Conservation (phyloP, 2,797 vertebrate species). For the Enteromius anoplus region DNA sequence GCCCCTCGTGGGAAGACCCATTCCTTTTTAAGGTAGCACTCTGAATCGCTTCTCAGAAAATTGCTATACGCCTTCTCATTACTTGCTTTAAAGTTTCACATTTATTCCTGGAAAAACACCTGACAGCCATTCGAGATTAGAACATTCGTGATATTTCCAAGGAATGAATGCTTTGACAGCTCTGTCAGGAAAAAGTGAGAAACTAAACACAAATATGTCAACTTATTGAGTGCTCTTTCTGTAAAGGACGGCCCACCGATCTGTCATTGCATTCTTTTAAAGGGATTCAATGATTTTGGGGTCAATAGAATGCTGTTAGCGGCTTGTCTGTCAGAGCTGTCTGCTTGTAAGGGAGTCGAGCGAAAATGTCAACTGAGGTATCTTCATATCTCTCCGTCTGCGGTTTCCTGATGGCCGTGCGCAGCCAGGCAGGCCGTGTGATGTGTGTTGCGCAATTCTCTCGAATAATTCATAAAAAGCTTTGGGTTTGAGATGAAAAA, state of each 20-base stretch:
- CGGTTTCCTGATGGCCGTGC: conserved; percentile 11
- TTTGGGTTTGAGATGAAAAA: neutral
- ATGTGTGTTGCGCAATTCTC: conserved; percentile 1
- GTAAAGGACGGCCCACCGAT: conserved; percentile 52
- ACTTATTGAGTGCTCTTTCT: conserved; percentile 53
- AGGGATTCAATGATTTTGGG: conserved; percentile 57
- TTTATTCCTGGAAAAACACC: conserved; percentile 14
- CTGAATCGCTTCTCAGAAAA: conserved; percentile 24
- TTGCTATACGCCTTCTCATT: conserved; percentile 34
- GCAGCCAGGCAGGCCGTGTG: neutral
- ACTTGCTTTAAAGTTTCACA: conserved; percentile 30
- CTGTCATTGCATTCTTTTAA: conserved; percentile 59
- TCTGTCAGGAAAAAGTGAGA: conserved; percentile 41
- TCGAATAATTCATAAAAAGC: conserved; percentile 35
- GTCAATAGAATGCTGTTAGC: conserved; percentile 56
- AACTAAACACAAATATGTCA: conserved; percentile 58
- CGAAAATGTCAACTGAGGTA: conserved; percentile 59
- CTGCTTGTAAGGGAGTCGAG: conserved; percentile 44
- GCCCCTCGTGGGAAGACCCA: conserved; percentile 30
- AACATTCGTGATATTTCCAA: conserved; percentile 39
- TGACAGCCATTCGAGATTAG: conserved; percentile 51
- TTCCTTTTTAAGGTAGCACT: conserved; percentile 26
- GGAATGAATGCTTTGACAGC: conserved; percentile 46
- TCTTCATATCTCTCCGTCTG: conserved; percentile 55
- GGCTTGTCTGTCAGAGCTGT: conserved; percentile 61